A percentile compares a stretch with the other conserved stretches of the same genome.
Conservation (phyloP, 2,888 invertebrate genomes). For the Harpalus rufipes region DNA sequence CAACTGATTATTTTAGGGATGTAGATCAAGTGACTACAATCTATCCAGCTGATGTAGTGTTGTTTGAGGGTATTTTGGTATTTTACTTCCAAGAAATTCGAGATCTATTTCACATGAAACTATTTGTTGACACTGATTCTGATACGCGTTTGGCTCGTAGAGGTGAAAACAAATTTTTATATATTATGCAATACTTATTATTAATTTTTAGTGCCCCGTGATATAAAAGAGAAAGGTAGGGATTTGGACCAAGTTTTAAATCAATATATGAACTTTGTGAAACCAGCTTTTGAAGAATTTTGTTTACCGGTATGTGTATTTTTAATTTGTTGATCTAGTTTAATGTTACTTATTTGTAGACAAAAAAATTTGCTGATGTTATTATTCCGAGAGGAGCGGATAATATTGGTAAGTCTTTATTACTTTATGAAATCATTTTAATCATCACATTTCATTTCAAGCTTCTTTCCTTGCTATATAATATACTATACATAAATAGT, state of each 20-base stretch:
- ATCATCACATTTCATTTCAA: slow-evolving; percentile 43
- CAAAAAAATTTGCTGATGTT: slow-evolving; percentile 99
- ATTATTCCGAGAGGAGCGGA: slow-evolving; percentile 99
- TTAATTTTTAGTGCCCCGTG: slow-evolving; percentile 89
- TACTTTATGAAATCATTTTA: background rate
- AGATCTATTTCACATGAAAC: slow-evolving; percentile 98
- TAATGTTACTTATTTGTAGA: slow-evolving; percentile 82
- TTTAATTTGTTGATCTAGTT: slow-evolving; percentile 15
- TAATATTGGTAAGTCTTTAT: slow-evolving; percentile 88
- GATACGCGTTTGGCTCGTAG: slow-evolving; percentile 97
- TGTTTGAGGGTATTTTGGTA: slow-evolving; percentile 98
- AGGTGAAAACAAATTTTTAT: slow-evolving; percentile 80
- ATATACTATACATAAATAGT: no score
- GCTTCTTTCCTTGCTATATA: slow-evolving; percentile 17
- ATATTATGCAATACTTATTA: slow-evolving; percentile 53
- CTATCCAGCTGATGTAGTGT: slow-evolving; percentile 97
- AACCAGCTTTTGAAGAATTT: slow-evolving; percentile 99
- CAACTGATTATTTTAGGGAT: slow-evolving; percentile 75
- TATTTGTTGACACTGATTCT: slow-evolving; percentile 99
- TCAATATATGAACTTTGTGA: slow-evolving; percentile 98
- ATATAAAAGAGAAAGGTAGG: slow-evolving; percentile 96
- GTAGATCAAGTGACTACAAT: slow-evolving; percentile 87
- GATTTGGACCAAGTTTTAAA: slow-evolving; percentile 96
- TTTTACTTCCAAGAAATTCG: slow-evolving; percentile 98
- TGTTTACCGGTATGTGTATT: slow-evolving; percentile 91